Percentiles rank a stretch among this genome's conserved stretches.
phyloP scores from a whole-genome alignment of 1,140 invertebrate species.

The Brachionus sp. region DNA sequence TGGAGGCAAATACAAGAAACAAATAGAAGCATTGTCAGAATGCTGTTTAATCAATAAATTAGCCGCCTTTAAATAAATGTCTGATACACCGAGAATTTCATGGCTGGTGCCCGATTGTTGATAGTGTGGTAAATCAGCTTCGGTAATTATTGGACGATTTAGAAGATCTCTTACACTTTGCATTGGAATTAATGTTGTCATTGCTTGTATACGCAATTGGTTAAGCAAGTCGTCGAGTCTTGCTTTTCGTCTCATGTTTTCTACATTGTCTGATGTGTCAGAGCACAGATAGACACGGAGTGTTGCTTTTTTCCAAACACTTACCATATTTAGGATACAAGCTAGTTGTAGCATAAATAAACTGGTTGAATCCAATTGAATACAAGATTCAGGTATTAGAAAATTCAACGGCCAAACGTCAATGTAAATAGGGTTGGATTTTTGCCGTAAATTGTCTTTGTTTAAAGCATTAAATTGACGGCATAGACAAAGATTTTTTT shows the following conservation, averaged over 20 bases:
- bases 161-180: slow-evolving; percentile 18
- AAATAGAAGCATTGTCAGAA: slow-evolving; percentile 18
- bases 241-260: slow-evolving; percentile 30
- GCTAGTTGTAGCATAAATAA: slow-evolving; percentile 94
- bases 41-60: slow-evolving; percentile 34
- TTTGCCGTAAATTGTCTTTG: slow-evolving; percentile 53
- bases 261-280: not conserved
- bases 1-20: slow-evolving; percentile 40
- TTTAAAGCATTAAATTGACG: slow-evolving; percentile 27
- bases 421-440: slow-evolving; percentile 67
- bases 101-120: not conserved
- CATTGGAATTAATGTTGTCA: slow-evolving; percentile 11
- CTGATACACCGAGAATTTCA: not conserved
- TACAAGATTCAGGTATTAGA: slow-evolving; percentile 55
- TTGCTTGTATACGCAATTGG: slow-evolving; percentile 38
- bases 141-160: slow-evolving; percentile 12
- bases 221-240: slow-evolving; percentile 24
- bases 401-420: slow-evolving; percentile 83
- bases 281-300: slow-evolving; percentile 69
- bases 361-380: slow-evolving; percentile 67
- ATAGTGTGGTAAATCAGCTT: not conserved
- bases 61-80: slow-evolving; percentile 32
- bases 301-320: slow-evolving; percentile 62
- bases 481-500: slow-evolving; percentile 78
- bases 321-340: slow-evolving; percentile 85